Conservation (phyloP, 2,797 vertebrate genomes). For the Lepilemur septentrionalis region DNA sequence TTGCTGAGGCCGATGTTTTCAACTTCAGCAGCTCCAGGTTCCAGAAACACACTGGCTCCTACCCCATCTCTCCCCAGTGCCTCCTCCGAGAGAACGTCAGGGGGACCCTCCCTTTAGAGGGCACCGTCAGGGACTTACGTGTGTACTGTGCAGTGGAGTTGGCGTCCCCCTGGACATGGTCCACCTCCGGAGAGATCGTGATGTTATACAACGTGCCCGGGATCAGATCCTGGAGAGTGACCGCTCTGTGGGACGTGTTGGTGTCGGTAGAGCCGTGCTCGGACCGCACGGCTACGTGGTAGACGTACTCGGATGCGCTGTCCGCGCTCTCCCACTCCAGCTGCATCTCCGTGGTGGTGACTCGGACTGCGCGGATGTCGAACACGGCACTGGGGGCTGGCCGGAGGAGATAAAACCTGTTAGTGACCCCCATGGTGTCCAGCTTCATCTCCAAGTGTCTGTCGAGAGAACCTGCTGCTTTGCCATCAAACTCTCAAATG, state of each 20-base stretch:
- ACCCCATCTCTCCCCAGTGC: background rate
- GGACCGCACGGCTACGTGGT: background rate
- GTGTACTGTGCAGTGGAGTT: background rate
- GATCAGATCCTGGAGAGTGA: background rate
- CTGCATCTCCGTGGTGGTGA: background rate
- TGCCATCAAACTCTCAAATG: background rate
- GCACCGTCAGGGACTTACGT: background rate
- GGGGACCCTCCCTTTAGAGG: background rate
- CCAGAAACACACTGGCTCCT: background rate
- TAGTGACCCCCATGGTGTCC: background rate
- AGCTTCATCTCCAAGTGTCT: background rate
- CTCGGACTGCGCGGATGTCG: accelerated
- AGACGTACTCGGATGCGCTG: background rate
- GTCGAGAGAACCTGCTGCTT: background rate
- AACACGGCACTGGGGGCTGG: background rate
- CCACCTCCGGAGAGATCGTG: background rate
- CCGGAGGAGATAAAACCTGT: background rate
- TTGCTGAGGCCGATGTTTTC: background rate
- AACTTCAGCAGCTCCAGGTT: background rate
- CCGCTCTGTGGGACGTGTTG: background rate
- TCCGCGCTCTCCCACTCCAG: conserved; percentile 18
- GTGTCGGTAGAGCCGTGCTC: accelerated
- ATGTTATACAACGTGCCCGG: conserved; percentile 57
- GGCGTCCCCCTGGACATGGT: background rate
- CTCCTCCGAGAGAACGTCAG: background rate